Conservation (phyloP, 2,113 vertebrate genomes). For the Haplochromis vanheusdeni region DNA sequence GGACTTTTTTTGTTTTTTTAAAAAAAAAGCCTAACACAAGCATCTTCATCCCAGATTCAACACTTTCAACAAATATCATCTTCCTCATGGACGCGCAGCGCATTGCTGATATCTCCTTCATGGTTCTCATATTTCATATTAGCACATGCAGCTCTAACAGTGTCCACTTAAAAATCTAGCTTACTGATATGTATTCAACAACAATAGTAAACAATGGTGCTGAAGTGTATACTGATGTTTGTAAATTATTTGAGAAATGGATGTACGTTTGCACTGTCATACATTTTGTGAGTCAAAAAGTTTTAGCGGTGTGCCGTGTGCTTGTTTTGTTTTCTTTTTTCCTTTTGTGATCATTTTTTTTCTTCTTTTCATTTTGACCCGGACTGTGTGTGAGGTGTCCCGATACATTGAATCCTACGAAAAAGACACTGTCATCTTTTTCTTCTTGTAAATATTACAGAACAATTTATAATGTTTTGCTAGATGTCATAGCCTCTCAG, state of each 20-base stretch:
- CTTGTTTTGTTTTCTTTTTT: conserved; percentile 31
- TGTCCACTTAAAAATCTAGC: conserved; percentile 44
- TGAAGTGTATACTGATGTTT: conserved; percentile 74
- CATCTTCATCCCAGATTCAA: background rate
- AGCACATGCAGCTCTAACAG: conserved; percentile 44
- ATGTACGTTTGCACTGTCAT: conserved; percentile 70
- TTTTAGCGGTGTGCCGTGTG: conserved; percentile 63
- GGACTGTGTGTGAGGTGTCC: conserved; percentile 44
- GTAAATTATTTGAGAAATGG: conserved; percentile 72
- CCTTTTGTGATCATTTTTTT: conserved; percentile 9
- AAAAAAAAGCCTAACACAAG: background rate
- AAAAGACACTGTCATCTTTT: conserved; percentile 37
- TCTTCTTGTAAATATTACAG: conserved; percentile 57
- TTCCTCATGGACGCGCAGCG: background rate
- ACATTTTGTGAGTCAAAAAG: conserved; percentile 61
- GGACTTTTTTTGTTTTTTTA: background rate
- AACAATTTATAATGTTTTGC: conserved; percentile 16
- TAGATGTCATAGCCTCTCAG: conserved; percentile 59
- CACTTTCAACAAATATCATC: background rate
- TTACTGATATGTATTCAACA: conserved; percentile 66
- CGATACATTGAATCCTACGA: conserved; percentile 22
- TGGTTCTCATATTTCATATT: background rate
- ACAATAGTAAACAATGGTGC: conserved; percentile 77
- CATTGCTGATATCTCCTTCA: background rate
- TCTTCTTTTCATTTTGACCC: conserved; percentile 29